phyloP scores from a whole-genome alignment of 2,888 invertebrate species.

The Melanargia galathea region DNA sequence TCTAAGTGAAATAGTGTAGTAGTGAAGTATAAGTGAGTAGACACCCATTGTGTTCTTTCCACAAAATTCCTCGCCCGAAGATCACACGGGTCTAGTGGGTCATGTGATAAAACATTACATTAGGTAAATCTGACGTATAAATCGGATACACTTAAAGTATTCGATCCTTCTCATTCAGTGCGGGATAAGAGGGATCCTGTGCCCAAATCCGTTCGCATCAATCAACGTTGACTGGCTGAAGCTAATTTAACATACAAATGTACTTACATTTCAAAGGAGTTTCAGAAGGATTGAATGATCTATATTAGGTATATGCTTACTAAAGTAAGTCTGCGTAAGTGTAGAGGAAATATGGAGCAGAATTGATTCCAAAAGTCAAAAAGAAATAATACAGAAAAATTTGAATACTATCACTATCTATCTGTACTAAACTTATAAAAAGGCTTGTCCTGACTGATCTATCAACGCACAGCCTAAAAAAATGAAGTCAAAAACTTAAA shows the following conservation, averaged over 20 bases:
- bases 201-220: constrained; percentile 25
- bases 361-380: not conserved
- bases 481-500: no score
- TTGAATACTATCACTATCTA: not conserved
- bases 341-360: not conserved
- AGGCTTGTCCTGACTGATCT: no score
- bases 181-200: constrained; percentile 18
- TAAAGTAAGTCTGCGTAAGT: not conserved
- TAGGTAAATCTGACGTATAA: constrained; percentile 26
- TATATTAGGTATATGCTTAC: constrained; percentile 11
- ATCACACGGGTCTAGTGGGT: not conserved
- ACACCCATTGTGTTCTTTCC: not conserved
- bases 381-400: not conserved
- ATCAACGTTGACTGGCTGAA: constrained; percentile 23
- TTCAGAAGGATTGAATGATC: constrained; percentile 9
- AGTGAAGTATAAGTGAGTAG: not conserved
- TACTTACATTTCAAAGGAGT: constrained; percentile 24
- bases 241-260: constrained; percentile 25
- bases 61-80: not conserved
- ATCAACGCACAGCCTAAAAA: no score
- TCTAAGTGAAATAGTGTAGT: no score
- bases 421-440: no score
- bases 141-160: constrained; percentile 25
- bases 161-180: constrained; percentile 23
- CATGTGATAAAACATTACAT: constrained; percentile 14